These are phyloP conservation scores for Erythrocercus mccallii DNA, from an alignment of 2,113 vertebrate species.

Conservation along the genomic window DNA sequence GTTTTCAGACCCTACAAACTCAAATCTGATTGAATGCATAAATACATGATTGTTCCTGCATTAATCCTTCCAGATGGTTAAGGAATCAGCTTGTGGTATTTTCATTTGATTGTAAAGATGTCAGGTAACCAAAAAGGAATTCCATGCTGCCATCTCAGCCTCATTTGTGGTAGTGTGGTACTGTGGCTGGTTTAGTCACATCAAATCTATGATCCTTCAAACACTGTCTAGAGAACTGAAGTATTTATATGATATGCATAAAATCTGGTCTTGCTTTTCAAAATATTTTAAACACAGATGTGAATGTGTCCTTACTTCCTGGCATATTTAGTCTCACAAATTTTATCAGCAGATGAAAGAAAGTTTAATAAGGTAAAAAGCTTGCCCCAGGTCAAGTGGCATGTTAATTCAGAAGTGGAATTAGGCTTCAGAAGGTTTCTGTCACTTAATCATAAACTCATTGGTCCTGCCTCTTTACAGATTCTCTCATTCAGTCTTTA, in stretches of 20 bases:
- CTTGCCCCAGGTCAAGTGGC: neutral
- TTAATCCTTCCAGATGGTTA: neutral
- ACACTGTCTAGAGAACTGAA: neutral
- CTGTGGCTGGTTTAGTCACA: neutral
- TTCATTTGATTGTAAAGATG: neutral
- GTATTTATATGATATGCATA: neutral
- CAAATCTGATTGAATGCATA: neutral
- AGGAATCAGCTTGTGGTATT: neutral
- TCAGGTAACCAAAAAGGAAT: neutral
- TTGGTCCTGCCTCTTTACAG: neutral
- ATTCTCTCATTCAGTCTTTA: neutral
- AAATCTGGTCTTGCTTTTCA: neutral
- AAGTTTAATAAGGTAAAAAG: neutral
- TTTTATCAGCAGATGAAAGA: neutral
- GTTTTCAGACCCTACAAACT: neutral
- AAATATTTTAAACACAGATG: neutral
- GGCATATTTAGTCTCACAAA: neutral
- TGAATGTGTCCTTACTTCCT: neutral
- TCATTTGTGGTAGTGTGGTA: neutral
- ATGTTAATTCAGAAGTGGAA: neutral
- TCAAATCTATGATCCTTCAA: neutral
- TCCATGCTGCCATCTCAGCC: neutral
- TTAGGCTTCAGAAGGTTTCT: conserved; percentile 2
- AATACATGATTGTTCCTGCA: neutral
- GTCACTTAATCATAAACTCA: neutral